Conservation (phyloP, 2,888 invertebrate genomes). For the Eupithecia subumbrata region DNA sequence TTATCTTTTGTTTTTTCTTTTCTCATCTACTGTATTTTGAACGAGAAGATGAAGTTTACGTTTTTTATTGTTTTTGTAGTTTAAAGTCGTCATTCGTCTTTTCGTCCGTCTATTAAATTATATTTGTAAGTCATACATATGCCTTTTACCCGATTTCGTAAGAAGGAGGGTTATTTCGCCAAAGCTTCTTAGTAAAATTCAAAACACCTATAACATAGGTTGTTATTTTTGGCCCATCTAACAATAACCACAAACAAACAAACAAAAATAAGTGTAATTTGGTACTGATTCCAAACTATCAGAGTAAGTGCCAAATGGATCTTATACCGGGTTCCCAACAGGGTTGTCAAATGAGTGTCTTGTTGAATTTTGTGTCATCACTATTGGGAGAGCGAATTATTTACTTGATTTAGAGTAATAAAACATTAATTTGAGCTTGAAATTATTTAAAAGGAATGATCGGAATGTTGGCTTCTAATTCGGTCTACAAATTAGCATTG, state of each 20-base stretch:
- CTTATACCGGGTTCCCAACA: background rate
- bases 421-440: background rate
- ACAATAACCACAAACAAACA: slow-evolving; percentile 59
- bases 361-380: background rate
- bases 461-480: background rate
- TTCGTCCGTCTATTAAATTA: background rate
- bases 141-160: too few species aligned
- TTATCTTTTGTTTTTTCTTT: too few species aligned
- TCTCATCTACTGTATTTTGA: too few species aligned
- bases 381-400: background rate
- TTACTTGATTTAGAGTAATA: background rate
- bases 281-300: slow-evolving; percentile 64
- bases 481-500: background rate
- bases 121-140: background rate
- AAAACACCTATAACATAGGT: background rate
- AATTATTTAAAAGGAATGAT: background rate
- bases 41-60: background rate
- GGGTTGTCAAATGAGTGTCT: background rate
- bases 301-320: slow-evolving; percentile 46
- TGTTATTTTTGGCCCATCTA: background rate
- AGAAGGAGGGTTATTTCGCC: background rate
- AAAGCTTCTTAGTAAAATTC: background rate
- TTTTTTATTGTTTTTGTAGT: background rate
- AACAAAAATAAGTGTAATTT: slow-evolving; percentile 65
- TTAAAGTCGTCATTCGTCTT: background rate